These are phyloP conservation scores for Epizoanthus illoricatus DNA, from an alignment of 92 coral and sea anemone genomes.

Conservation along the genomic window DNA sequence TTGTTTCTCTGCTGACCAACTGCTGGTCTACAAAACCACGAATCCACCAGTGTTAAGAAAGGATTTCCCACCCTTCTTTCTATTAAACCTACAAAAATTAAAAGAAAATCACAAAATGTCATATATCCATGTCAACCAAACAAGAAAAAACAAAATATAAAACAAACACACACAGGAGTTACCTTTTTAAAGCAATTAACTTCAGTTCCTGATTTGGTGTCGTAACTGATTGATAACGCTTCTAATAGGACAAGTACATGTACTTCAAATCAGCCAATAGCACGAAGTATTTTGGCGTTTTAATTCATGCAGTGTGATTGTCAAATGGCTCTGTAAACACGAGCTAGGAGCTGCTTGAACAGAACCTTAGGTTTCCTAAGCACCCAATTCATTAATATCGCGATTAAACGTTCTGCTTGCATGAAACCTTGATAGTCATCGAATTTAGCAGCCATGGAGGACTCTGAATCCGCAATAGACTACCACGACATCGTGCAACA, in stretches of 20 bases:
- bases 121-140: no score
- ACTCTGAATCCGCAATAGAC: not conserved
- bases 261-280: not conserved
- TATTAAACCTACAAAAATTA: no score
- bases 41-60: no score
- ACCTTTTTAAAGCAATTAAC: no score
- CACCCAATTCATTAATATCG: no score
- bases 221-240: no score
- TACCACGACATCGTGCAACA: constrained; percentile 20
- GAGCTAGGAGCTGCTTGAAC: not conserved
- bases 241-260: not conserved
- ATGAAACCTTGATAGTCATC: not conserved
- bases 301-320: constrained; percentile 3
- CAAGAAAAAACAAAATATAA: no score
- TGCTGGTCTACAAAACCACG: not conserved
- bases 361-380: not conserved
- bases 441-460: not conserved
- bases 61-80: no score
- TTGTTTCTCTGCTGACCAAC: not conserved
- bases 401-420: not conserved
- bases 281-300: not conserved
- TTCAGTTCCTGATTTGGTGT: no score
- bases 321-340: constrained; percentile 2
- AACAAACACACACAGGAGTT: no score
- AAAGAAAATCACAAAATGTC: no score